These are phyloP conservation scores for Acheta domesticus DNA, from an alignment of 2,888 invertebrate species.

Conservation along the genomic window DNA sequence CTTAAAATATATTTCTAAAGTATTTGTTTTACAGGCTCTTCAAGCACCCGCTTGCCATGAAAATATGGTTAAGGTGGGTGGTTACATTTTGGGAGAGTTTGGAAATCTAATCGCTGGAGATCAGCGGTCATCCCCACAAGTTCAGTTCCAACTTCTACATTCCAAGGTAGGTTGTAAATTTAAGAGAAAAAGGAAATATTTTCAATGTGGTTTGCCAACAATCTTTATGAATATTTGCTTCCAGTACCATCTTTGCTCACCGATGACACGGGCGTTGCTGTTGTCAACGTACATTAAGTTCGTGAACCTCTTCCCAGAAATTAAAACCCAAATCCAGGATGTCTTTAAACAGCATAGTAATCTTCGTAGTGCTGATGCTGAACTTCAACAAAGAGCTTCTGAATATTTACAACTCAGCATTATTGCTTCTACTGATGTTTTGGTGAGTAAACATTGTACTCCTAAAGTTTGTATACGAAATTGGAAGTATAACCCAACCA, in stretches of 20 bases:
- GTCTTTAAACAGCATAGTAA: constrained; percentile 94
- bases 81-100: constrained; percentile 98
- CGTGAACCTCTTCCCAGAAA: constrained; percentile 98
- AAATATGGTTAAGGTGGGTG: constrained; percentile 99
- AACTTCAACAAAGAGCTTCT: constrained; percentile 95
- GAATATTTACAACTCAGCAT: constrained; percentile 96
- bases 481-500: too few species aligned
- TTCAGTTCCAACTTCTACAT: constrained; percentile 97
- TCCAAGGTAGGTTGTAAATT: constrained; percentile 65
- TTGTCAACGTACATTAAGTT: constrained; percentile 99
- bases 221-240: constrained; percentile 37
- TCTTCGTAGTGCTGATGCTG: constrained; percentile 94
- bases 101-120: constrained; percentile 99
- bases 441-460: constrained; percentile 51
- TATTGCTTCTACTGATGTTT: constrained; percentile 92
- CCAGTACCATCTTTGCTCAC: constrained; percentile 91
- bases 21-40: constrained; percentile 60
- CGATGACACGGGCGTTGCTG: constrained; percentile 92
- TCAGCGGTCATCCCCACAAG: constrained; percentile 91
- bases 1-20: background rate
- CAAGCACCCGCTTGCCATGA: constrained; percentile 99
- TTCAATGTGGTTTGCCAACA: too few species aligned
- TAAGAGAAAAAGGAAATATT: too few species aligned
- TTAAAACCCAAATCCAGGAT: constrained; percentile 91
- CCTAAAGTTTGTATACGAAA: background rate